Conservation (phyloP, 2,113 vertebrate species). For the Corythornis madagascariensis region DNA sequence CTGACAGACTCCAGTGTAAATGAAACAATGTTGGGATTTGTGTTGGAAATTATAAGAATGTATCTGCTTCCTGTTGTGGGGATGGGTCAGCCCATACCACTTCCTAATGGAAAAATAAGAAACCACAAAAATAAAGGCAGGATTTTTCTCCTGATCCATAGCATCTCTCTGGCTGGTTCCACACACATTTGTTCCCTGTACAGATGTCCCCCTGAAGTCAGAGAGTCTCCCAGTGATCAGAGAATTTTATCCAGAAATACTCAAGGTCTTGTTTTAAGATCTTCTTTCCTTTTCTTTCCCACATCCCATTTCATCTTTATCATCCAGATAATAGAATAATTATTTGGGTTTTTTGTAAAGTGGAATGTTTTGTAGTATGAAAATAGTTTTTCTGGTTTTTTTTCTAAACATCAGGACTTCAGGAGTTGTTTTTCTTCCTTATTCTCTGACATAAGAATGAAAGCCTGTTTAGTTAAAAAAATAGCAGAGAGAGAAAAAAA, state of each 20-base stretch:
- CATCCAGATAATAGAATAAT: slow-evolving; percentile 6
- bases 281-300: neutral
- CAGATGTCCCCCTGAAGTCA: neutral
- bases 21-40: slow-evolving; percentile 34
- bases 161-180: slow-evolving; percentile 26
- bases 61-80: slow-evolving; percentile 11
- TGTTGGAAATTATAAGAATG: slow-evolving; percentile 50
- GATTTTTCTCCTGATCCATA: slow-evolving; percentile 49
- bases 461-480: slow-evolving; percentile 16
- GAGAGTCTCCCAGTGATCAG: slow-evolving; percentile 37
- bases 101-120: slow-evolving; percentile 46
- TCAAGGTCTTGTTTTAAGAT: slow-evolving; percentile 35
- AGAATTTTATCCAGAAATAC: slow-evolving; percentile 48
- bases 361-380: slow-evolving; percentile 63
- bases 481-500: neutral
- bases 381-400: slow-evolving; percentile 15
- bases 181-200: neutral
- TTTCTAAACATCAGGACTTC: slow-evolving; percentile 50
- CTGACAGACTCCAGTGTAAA: slow-evolving; percentile 18
- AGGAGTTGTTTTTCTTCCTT: neutral
- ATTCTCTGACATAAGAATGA: neutral
- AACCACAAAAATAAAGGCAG: slow-evolving; percentile 54
- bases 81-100: neutral
- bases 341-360: slow-evolving; percentile 55
- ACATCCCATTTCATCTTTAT: neutral